Percentiles rank a stretch among this genome's conserved stretches.
These are phyloP conservation scores for Perithous albicinctus DNA, from an alignment of 2,888 invertebrate species.

Conservation along the genomic window DNA sequence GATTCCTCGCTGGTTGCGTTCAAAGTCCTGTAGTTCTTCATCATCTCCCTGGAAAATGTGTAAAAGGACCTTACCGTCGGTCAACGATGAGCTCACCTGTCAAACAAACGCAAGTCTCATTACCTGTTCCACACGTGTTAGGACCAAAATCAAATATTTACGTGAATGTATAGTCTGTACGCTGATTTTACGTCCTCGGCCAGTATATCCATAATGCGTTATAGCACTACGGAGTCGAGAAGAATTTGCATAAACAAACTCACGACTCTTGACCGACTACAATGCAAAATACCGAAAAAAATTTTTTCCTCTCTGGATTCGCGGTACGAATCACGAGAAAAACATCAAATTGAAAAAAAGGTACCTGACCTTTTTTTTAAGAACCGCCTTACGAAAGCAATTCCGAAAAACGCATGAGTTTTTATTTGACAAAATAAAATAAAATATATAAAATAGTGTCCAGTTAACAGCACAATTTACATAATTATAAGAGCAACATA, in stretches of 20 bases:
- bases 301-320: conserved; percentile 10
- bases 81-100: conserved; percentile 46
- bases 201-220: neutral
- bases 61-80: neutral
- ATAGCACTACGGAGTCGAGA: neutral
- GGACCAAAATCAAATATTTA: conserved; percentile 54
- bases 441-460: too few species aligned
- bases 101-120: conserved; percentile 35
- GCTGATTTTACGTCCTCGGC: neutral
- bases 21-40: conserved; percentile 1
- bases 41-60: conserved; percentile 3
- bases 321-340: neutral
- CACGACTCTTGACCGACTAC: conserved; percentile 25
- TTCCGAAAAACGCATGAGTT: too few species aligned
- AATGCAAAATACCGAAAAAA: conserved; percentile 10
- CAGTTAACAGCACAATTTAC: too few species aligned
- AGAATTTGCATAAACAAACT: conserved; percentile 34
- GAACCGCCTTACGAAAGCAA: neutral
- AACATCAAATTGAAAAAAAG: neutral
- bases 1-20: neutral
- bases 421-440: too few species aligned
- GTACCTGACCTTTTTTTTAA: neutral
- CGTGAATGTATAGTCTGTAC: conserved; percentile 23
- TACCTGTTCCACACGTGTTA: conserved; percentile 26
- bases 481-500: too few species aligned